phyloP scores from a whole-genome alignment of 1,140 invertebrate species.

The Arctopsyche grandis region DNA sequence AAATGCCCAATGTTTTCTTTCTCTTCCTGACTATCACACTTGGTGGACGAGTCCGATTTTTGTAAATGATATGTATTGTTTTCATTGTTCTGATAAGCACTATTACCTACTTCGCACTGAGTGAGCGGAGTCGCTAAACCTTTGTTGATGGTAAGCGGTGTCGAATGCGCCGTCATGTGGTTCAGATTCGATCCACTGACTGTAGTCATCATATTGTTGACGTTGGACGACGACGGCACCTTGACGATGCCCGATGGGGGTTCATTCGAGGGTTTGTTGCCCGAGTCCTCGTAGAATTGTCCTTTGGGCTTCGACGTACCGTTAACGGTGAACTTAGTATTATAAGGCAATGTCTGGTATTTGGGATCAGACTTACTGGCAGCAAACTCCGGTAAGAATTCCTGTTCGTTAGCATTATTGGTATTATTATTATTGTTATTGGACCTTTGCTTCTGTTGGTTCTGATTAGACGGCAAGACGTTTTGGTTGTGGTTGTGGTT shows the following conservation, averaged over 20 bases:
- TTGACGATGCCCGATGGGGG: conserved; percentile 52
- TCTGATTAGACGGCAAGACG: conserved; percentile 61
- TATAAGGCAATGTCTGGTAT: conserved; percentile 92
- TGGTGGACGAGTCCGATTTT: conserved; percentile 65
- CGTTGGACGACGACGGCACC: conserved; percentile 49
- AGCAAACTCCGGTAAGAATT: conserved; percentile 65
- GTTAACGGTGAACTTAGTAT: conserved; percentile 80
- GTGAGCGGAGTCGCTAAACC: conserved; percentile 70
- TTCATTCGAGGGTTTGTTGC: conserved; percentile 32
- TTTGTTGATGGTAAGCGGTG: conserved; percentile 74
- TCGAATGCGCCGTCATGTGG: conserved; percentile 75
- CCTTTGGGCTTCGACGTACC: conserved; percentile 61
- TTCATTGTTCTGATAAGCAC: conserved; percentile 56
- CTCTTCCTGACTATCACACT: conserved; percentile 64
- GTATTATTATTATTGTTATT: conserved; percentile 57
- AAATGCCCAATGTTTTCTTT: conserved; percentile 66
- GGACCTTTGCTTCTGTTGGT: conserved; percentile 63
- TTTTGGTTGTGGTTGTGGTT: conserved; percentile 50
- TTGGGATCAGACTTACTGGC: conserved; percentile 90
- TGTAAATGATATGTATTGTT: conserved; percentile 64
- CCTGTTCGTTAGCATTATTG: too few species aligned
- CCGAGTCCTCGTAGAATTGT: conserved; percentile 56
- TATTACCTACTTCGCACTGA: conserved; percentile 66
- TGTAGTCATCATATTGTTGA: conserved; percentile 45
- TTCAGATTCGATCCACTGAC: conserved; percentile 59